A percentile compares a stretch with the other conserved stretches of the same genome.
phyloP scores from a whole-genome alignment of 2,888 invertebrate species.

The Folsomia candida region DNA sequence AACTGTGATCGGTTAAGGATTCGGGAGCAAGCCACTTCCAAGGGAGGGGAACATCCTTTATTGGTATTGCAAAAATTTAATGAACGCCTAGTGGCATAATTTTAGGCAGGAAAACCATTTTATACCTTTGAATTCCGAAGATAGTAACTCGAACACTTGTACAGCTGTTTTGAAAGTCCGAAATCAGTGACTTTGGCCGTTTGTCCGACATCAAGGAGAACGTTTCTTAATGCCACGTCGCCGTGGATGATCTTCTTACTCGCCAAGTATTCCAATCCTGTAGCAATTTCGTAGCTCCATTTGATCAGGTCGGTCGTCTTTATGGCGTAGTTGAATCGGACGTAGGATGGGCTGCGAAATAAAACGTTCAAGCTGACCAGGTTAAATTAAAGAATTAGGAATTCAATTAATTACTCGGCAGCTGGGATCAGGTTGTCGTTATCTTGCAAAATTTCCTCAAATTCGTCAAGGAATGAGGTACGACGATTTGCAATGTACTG shows the following conservation, averaged over 20 bases:
- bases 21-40: slow-evolving; percentile 41
- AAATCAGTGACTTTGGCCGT: slow-evolving; percentile 37
- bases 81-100: too few species aligned
- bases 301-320: slow-evolving; percentile 21
- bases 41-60: slow-evolving; percentile 33
- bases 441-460: too few species aligned
- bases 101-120: too few species aligned
- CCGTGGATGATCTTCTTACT: slow-evolving; percentile 34
- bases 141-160: slow-evolving; percentile 25
- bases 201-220: slow-evolving; percentile 28
- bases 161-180: slow-evolving; percentile 32
- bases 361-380: too few species aligned
- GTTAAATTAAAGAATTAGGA: too few species aligned
- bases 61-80: too few species aligned
- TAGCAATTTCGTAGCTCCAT: slow-evolving; percentile 27
- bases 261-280: slow-evolving; percentile 29
- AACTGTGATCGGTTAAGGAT: slow-evolving; percentile 30
- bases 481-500: slow-evolving; percentile 31
- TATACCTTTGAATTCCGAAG: not conserved
- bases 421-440: too few species aligned
- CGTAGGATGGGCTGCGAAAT: not conserved
- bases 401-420: too few species aligned
- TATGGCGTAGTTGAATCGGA: not conserved
- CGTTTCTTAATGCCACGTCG: slow-evolving; percentile 31
- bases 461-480: slow-evolving; percentile 37